These are phyloP conservation scores for Propithecus deckenii DNA, from an alignment of 2,797 vertebrate species.

Conservation along the genomic window DNA sequence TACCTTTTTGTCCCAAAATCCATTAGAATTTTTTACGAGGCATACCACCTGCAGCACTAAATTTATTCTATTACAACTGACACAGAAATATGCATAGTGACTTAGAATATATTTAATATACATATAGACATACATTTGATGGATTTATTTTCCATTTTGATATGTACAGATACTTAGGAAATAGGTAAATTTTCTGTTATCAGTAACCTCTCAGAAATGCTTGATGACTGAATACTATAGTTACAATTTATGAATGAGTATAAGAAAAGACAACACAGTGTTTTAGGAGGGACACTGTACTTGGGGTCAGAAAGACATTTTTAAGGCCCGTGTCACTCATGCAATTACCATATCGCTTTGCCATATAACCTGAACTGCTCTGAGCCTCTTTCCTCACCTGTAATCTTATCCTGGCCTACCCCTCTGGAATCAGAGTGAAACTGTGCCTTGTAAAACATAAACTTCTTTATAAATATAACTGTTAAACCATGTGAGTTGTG, in stretches of 20 bases:
- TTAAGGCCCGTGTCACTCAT: rapidly evolving
- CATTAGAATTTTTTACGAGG: neutral
- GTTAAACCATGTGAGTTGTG: neutral
- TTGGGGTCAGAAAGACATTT: neutral
- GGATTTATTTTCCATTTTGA: neutral
- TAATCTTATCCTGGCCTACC: neutral
- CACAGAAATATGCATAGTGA: neutral
- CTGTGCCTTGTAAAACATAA: neutral
- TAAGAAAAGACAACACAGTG: neutral
- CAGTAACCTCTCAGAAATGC: neutral
- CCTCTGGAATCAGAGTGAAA: neutral
- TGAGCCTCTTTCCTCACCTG: neutral
- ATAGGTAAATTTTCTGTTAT: neutral
- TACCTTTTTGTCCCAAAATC: neutral
- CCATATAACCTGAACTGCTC: too few relatives aligned
- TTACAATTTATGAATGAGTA: neutral
- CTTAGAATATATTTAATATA: neutral
- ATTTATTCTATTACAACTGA: neutral
- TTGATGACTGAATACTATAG: neutral
- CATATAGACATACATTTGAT: neutral
- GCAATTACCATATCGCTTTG: neutral
- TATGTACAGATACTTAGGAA: neutral
- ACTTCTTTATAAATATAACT: neutral
- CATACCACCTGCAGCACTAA: neutral
- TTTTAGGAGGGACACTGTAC: neutral